Conservation (phyloP, 2,888 invertebrate species). For the Operophtera brumata region DNA sequence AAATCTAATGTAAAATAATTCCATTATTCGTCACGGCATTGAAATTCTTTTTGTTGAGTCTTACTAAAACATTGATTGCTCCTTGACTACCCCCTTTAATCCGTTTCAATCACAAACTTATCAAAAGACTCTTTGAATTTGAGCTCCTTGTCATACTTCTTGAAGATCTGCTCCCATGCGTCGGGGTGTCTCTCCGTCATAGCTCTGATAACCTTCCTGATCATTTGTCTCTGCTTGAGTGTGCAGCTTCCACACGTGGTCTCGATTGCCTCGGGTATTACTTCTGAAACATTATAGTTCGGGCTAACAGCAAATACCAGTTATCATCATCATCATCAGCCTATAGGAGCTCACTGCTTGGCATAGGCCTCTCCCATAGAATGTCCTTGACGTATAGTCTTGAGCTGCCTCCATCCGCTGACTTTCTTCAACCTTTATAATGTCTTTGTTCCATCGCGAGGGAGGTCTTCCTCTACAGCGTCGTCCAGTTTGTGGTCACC, state of each 20-base stretch:
- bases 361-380: too few relatives aligned
- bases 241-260: conserved; percentile 86
- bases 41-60: not conserved
- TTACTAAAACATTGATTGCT: not conserved
- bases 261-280: conserved; percentile 84
- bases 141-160: conserved; percentile 85
- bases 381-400: too few relatives aligned
- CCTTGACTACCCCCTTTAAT: conserved; percentile 38
- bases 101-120: conserved; percentile 58
- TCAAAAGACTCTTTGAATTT: conserved; percentile 82
- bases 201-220: conserved; percentile 81
- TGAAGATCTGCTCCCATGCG: conserved; percentile 83
- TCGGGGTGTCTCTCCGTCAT: conserved; percentile 83
- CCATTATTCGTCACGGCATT: too few relatives aligned
- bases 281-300: conserved; percentile 68
- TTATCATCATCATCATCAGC: not conserved
- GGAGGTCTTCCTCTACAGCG: too few relatives aligned
- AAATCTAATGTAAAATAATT: too few relatives aligned
- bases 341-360: too few relatives aligned
- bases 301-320: not conserved
- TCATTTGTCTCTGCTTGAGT: conserved; percentile 82
- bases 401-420: too few relatives aligned
- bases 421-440: too few relatives aligned
- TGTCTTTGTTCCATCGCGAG: too few relatives aligned
- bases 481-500: too few relatives aligned